These are phyloP conservation scores for Nebria salina DNA, from an alignment of 2,888 invertebrate genomes.

Conservation along the genomic window DNA sequence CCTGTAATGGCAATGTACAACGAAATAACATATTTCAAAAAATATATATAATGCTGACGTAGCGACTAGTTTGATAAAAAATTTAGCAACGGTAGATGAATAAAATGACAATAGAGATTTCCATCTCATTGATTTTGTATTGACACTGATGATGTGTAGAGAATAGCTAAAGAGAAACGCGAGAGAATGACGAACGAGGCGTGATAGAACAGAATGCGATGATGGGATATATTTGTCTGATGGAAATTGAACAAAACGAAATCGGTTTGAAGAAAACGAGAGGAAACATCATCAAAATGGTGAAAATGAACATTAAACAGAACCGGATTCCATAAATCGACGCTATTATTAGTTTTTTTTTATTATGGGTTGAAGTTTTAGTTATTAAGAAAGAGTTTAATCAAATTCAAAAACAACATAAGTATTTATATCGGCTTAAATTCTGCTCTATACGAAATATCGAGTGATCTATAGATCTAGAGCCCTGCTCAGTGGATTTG, in stretches of 20 bases:
- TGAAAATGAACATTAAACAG: background rate
- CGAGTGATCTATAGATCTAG: too few species aligned
- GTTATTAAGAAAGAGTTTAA: too few species aligned
- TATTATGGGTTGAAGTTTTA: too few species aligned
- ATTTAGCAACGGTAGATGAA: slow-evolving; percentile 14
- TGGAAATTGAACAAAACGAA: slow-evolving; percentile 8
- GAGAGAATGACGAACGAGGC: background rate
- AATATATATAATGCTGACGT: too few species aligned
- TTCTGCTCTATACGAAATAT: too few species aligned
- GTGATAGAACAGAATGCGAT: slow-evolving; percentile 19
- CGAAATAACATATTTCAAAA: too few species aligned
- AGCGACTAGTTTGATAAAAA: background rate
- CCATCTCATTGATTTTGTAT: slow-evolving; percentile 44
- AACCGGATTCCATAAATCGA: background rate
- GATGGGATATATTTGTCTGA: slow-evolving; percentile 16
- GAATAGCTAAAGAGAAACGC: slow-evolving; percentile 2
- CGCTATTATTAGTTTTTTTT: background rate
- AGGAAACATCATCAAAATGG: background rate
- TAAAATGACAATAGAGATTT: slow-evolving; percentile 43
- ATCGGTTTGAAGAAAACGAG: background rate
- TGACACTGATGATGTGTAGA: slow-evolving; percentile 41
- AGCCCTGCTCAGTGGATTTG: too few species aligned
- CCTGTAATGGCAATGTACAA: too few species aligned
- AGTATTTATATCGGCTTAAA: too few species aligned
- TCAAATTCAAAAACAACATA: too few species aligned